Evolutionary conservation across 2,797 vertebrate species (phyloP), one percentile per base, ranked within the genome.

Genomic region (Girardinus metallicus): DNA sequence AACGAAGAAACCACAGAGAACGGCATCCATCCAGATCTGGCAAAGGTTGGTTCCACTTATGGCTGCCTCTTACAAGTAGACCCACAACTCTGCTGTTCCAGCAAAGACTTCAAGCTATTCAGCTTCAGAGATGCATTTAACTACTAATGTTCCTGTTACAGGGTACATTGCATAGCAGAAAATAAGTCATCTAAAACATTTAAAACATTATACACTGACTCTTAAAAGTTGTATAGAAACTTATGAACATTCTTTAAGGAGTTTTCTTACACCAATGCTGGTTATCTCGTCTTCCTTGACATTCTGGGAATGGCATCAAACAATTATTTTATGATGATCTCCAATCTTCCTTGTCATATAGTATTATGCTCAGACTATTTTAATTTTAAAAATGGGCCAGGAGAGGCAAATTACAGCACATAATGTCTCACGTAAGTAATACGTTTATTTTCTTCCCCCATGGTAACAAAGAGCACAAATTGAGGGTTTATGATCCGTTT

Each of bases 11-110:
- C 93, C 23, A 93, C 96, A 62, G 98, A 99, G 85, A 98, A 96
- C 9, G 93, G 93, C 90, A 96, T 97, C 79, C 97, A 98, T 88
- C 97, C 97, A 64, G 99, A 99, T 91, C 96, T 99, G 0, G 85
- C 97, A 74, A 99, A 99, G 97, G 99, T 99, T 92, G 70, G 81
- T 70, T 44, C 4, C 23, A 44, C 21, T 62, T 2, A 21, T 34
- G 34, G 41, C 31, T 83, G n/a, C 44, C n/a, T 34, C 64, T 53
- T 79, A 74, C 29, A 39, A 36, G 78, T 9, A 43, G 9, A 73
- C 10, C 6, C 66, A 4, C n/a, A 73, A 66, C 68, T 81, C 12
- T 18, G 51, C 31, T 60, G 31, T 15, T 39, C 2, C 86, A 77
- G 12, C 47, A 18, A 43, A 41, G 10, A 51, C 13, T 75, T 44